Base-by-base conservation (phyloP, 2,113 vertebrate species). In the Pomatorhinus ruficollis region DNA sequence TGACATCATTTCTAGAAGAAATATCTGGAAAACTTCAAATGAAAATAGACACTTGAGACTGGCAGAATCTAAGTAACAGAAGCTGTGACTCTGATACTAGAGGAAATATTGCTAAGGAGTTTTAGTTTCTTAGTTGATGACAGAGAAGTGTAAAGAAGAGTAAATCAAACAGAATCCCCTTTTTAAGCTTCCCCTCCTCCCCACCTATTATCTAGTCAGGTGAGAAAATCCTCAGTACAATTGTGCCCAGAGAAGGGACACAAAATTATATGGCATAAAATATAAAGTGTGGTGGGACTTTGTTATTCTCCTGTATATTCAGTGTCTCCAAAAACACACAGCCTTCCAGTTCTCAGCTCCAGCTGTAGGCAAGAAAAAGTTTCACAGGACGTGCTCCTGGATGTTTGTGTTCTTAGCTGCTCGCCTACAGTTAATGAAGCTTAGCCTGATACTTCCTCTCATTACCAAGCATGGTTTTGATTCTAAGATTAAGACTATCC, bases 371-470 rank as follows among this genome's bases (percentile, higher is more conserved):
- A 75, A 50, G 50, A 65, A 49, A 50, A 49, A 25, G 49, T 61
- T 87, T 60, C 63, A 49, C 25, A 42, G 77, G n/a, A 50, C 5
- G 3, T 84, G 47, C 22, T 89, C 64, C 45, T 77, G 50, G 22
- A 61, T 42, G 13, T 45, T 76, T 45, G 20, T 57, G 17, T 13
- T 83, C 22, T 64, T 60, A 80, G 53, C 70, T 47, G 44, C n/a
- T 66, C 30, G 17, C 14, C 65, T 71, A 28, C 27, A 54, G 54
- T 52, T 76, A 87, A 80, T 74, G 64, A 85, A 71, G 61, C 37
- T 52, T 80, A 63, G 37, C 57, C 57, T 82, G 68, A 44, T 83
- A 90, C 83, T 93, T 90, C 61, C 40, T 76, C 54, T 69, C 54
- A 61, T 68, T 75, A 72, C 9, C 30, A 64, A 59, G 33, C 23